Evolutionary conservation across 2,888 invertebrate genomes (phyloP).

Genomic region (Lapara coniferarum): DNA sequence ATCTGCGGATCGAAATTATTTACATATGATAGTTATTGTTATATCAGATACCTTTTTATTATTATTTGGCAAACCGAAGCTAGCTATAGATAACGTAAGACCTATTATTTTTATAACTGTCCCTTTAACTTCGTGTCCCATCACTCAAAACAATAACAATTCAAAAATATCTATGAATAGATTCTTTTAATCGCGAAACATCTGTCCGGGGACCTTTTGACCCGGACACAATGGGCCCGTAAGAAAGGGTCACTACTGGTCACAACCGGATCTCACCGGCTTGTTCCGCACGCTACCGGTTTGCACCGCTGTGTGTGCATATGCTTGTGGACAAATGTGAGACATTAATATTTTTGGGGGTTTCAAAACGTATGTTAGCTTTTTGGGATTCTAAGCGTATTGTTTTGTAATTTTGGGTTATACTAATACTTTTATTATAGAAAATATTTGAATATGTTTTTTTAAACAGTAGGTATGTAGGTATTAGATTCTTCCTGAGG

Average conservation of each 20-base stretch:
- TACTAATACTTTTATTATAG: neutral
- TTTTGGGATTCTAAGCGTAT: neutral
- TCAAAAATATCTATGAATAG: conserved; percentile 23
- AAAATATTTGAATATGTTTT: too few species aligned
- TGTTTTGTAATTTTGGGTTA: conserved; percentile 4
- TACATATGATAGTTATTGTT: neutral
- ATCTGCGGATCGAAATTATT: neutral
- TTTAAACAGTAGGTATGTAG: too few species aligned
- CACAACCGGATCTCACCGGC: conserved; percentile 66
- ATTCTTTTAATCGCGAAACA: conserved; percentile 41
- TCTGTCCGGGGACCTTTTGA: conserved; percentile 65
- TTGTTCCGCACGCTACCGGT: conserved; percentile 57
- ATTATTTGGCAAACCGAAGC: neutral
- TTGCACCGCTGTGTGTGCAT: conserved; percentile 33
- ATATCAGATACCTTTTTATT: neutral
- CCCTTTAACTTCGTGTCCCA: neutral
- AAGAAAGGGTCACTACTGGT: conserved; percentile 75
- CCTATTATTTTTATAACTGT: neutral
- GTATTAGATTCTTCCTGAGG: too few species aligned
- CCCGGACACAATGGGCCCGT: conserved; percentile 56
- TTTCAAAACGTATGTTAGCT: neutral
- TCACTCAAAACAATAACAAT: conserved; percentile 2
- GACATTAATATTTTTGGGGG: neutral
- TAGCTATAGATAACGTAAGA: neutral
- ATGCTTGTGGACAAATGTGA: conserved; percentile 26